Percentiles rank a stretch among this genome's conserved stretches.
Conservation (phyloP, 2,113 vertebrate genomes). For the Indicator indicator region DNA sequence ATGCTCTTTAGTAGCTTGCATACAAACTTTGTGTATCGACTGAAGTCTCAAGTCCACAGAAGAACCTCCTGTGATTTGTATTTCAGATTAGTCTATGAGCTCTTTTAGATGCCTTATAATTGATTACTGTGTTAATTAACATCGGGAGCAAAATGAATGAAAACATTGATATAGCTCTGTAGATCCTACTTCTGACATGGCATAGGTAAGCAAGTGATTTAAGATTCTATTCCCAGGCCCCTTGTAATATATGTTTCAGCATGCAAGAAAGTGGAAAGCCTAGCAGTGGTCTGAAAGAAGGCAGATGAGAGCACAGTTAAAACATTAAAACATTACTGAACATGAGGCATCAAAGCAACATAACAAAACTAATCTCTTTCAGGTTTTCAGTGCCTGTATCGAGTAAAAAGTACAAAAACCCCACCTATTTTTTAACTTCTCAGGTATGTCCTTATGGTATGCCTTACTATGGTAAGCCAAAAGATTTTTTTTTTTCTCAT, state of each 20-base stretch:
- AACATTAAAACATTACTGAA: neutral
- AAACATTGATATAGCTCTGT: neutral
- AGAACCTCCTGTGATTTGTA: neutral
- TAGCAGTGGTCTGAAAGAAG: neutral
- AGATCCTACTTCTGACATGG: neutral
- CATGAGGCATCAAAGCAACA: neutral
- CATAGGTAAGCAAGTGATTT: neutral
- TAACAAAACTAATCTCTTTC: neutral
- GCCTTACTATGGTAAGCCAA: neutral
- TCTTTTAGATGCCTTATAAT: neutral
- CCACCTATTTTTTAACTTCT: neutral
- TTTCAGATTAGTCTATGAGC: neutral
- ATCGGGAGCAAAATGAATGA: neutral
- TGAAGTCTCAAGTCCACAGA: neutral
- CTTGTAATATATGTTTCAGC: neutral
- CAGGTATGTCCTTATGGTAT: neutral
- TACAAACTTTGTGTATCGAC: neutral
- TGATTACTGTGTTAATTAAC: neutral
- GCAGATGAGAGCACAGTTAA: fast-evolving
- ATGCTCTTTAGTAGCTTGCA: neutral
- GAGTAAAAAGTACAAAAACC: neutral
- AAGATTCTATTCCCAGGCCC: neutral
- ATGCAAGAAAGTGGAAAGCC: neutral
- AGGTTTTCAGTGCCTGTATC: neutral
- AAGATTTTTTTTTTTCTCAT: neutral